Conservation (phyloP, 2,888 invertebrate genomes). For the Chesias legatella region DNA sequence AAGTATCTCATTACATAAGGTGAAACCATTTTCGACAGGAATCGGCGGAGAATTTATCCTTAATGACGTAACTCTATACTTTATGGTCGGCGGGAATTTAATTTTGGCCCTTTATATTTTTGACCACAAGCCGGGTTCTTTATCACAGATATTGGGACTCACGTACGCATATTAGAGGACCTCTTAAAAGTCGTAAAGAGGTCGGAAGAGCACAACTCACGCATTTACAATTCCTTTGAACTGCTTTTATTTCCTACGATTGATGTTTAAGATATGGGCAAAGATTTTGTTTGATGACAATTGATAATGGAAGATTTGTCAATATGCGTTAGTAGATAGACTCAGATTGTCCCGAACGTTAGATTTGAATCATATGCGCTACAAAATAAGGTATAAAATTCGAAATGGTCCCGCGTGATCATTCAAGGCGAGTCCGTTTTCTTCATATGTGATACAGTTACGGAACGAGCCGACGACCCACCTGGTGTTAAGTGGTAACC, state of each 20-base stretch:
- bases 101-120: conserved; percentile 71
- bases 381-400: too few species aligned
- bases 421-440: too few species aligned
- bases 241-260: conserved; percentile 43
- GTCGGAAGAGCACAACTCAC: conserved; percentile 51
- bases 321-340: conserved; percentile 2
- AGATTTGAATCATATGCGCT: too few species aligned
- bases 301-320: conserved; percentile 12
- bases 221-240: conserved; percentile 47
- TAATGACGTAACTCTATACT: conserved; percentile 77
- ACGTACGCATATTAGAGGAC: conserved; percentile 66
- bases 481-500: too few species aligned
- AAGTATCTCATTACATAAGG: conserved; percentile 27
- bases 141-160: conserved; percentile 55
- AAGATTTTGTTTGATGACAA: conserved; percentile 24
- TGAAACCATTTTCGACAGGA: conserved; percentile 17
- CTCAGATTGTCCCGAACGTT: too few species aligned
- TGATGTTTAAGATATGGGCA: conserved; percentile 31
- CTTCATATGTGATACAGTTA: too few species aligned
- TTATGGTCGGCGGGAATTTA: conserved; percentile 70
- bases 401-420: too few species aligned
- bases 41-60: conserved; percentile 11
- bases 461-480: too few species aligned
- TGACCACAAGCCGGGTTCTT: conserved; percentile 60
- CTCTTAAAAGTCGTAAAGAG: conserved; percentile 64